Conservation (phyloP, 2,113 vertebrate species). For the Procapra przewalskii region DNA sequence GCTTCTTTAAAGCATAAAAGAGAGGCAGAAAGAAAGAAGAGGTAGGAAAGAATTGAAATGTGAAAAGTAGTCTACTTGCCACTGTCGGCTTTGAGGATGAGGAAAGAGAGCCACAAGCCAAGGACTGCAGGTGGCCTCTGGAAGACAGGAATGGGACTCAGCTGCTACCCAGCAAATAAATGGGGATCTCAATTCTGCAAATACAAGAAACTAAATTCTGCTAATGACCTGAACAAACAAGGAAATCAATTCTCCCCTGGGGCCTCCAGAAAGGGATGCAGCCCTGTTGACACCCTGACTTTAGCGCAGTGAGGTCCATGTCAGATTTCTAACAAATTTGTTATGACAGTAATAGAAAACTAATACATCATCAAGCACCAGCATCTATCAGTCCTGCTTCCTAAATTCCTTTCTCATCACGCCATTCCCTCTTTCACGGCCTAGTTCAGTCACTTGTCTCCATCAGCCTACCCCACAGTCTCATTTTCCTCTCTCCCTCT, state of each 20-base stretch:
- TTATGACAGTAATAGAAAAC: slow-evolving; percentile 7
- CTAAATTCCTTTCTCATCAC: not conserved
- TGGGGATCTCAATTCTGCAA: not conserved
- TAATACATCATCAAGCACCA: not conserved
- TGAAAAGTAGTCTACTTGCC: not conserved
- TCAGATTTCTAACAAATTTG: not conserved
- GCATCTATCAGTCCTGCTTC: not conserved
- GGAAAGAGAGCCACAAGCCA: not conserved
- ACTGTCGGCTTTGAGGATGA: not conserved
- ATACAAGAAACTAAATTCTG: not conserved
- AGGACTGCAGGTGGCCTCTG: not conserved
- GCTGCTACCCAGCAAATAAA: not conserved
- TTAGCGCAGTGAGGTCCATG: not conserved
- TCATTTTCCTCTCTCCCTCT: not conserved
- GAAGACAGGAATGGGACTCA: not conserved
- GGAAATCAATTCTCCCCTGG: not conserved
- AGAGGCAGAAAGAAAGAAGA: not conserved
- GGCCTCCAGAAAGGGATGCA: not conserved
- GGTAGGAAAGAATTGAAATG: not conserved
- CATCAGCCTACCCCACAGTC: not conserved
- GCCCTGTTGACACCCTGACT: not conserved
- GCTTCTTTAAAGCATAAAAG: not conserved
- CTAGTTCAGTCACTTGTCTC: not conserved
- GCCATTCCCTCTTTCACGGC: not conserved
- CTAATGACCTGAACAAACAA: not conserved